phyloP scores from a whole-genome alignment of 2,888 invertebrate species.

The Drosophila rellima region DNA sequence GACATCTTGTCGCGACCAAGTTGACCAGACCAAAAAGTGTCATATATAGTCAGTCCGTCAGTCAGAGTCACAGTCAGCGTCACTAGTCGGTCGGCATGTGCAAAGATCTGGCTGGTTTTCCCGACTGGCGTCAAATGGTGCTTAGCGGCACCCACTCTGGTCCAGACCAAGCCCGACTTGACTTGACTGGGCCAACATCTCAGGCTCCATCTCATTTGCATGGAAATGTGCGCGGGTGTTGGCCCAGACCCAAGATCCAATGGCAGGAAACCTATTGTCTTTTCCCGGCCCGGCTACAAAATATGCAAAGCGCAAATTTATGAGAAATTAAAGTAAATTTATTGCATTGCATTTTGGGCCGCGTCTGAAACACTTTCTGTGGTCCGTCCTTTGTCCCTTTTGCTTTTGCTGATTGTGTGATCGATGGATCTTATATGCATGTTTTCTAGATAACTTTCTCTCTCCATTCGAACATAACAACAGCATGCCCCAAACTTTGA shows the following conservation, averaged over 20 bases:
- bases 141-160: constrained; percentile 76
- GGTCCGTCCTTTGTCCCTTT: constrained; percentile 22
- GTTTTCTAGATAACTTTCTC: constrained; percentile 68
- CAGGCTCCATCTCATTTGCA: constrained; percentile 67
- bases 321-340: constrained; percentile 84
- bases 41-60: constrained; percentile 32
- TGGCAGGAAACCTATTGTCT: constrained; percentile 70
- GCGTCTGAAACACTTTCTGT: constrained; percentile 60
- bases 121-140: constrained; percentile 72
- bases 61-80: constrained; percentile 1
- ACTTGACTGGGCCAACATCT: background rate
- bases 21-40: constrained; percentile 62
- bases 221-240: constrained; percentile 81
- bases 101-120: constrained; percentile 9
- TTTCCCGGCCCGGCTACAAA: constrained; percentile 61
- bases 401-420: constrained; percentile 66
- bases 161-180: constrained; percentile 4
- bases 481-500: constrained; percentile 9
- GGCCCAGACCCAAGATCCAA: constrained; percentile 58
- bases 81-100: constrained; percentile 53
- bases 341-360: constrained; percentile 74
- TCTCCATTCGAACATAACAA: constrained; percentile 15
- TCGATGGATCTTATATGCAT: constrained; percentile 60
- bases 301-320: constrained; percentile 84
- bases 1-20: constrained; percentile 70